Base-by-base conservation (phyloP, 2,113 vertebrate genomes). In the Aptenodytes patagonicus region DNA sequence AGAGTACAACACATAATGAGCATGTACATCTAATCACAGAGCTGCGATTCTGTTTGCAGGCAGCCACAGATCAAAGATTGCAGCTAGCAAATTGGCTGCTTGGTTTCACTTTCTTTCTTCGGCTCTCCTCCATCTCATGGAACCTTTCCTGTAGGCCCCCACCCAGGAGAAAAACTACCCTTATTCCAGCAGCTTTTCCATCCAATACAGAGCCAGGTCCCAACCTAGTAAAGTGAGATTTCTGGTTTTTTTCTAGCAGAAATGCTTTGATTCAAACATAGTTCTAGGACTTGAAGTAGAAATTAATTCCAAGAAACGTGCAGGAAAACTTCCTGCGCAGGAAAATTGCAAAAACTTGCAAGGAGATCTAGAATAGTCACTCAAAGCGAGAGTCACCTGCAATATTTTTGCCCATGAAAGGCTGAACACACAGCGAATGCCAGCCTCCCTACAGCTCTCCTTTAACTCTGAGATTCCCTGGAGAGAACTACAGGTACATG, bases 41-140 rank as follows among this genome's bases (percentile, higher is more conserved):
- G 69, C 72, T 73, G 68, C 4, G 4, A 68, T 95, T 83, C 86
- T 88, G 90, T 69, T 96, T 95, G 86, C 88, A 87, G 96, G 54
- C 88, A 85, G 93, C 32, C 75, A 75, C 75, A 94, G 80, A 93
- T 93, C 91, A 97, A 94, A 96, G 94, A 94, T 60, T 83, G 73
- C 75, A 83, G 89, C 51, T 55, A 90, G 70, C 88, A 92, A 96
- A 91, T 87, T 92, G 70, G 38, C 89, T 93, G 58, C 77, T 95
- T 94, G 60, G 79, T 96, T 96, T 96, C 88, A 85, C 94, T 93
- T 96, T 96, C 95, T 85, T 87, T 93, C 81, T 79, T 66, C 21
- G 8, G 22, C 36, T 70, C 36, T 36, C 18, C n/a, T 96, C 57
- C 55, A 61, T 61, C 58, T 95, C 58, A 26, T n/a, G 46, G 66